Conservation (phyloP, 2,113 vertebrate species). For the rabbit (Oryctolagus cuniculus) region mOryCun1.1 NC_091432.1:111866001-111866500, state of each 20-base stretch:
- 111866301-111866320: background rate
- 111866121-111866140: background rate
- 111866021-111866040: no score
- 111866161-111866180: background rate
- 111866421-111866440: rapidly evolving
- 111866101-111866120: background rate
- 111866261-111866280: background rate
- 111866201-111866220: background rate
- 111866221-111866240: background rate
- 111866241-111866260: background rate
- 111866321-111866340: background rate
- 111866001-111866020: no score
- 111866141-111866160: background rate
- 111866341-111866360: background rate
- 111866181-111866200: background rate
- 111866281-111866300: background rate
- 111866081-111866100: background rate
- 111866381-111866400: background rate
- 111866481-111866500: background rate
- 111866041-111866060: no score
- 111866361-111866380: background rate
- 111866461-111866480: no score
- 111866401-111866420: rapidly evolving
- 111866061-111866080: no score
- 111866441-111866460: rapidly evolving